Base-by-base conservation (phyloP, 2,888 invertebrate species). In the Malachius bipustulatus region DNA sequence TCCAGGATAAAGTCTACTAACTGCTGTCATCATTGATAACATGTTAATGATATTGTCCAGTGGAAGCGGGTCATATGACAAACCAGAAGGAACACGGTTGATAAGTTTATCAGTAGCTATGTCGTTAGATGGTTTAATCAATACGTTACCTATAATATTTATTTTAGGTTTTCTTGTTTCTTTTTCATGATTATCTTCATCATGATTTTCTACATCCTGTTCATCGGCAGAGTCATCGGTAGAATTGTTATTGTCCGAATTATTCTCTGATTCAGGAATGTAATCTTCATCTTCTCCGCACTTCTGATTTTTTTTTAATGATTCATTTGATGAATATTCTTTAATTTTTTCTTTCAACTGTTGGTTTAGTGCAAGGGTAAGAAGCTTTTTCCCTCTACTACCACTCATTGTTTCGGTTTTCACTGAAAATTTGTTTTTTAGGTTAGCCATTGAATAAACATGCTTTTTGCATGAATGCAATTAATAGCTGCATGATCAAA, bases 361-460 rank as follows among this genome's bases (percentile, higher is more conserved):
- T 28, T 28, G 28, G 11, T 28, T 28, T 28, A 28, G 9, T 28
- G 9, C 28, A 28, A 28, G 28, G 28, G 28, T 28, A 9, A 28
- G 8, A 28, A 28, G 28, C 28, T 8, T 28, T 28, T 28, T 28
- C 11, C 28, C 28, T 28, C 28, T 10, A 28, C 14, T 31, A 6
- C 14, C 31, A 31, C 31, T 31, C 31, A 31, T 31, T 13, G 31
- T 31, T 15, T 31, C 14, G 4, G 13, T 31, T 15, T 31, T 31
- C 15, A 31, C 13, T 31, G 31, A 19, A 19, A 19, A 19, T 8
- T 19, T 8, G 24, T 19, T 19, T n/a, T 19, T 19, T 19, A 19
- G 24, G 24, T 19, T 19, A 19, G 24, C 6, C n/a, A 19, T 19
- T n/a, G 24, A 19, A 19, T 19, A 19, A 19, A 19, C 24, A 19